Evolutionary conservation across 64 coral and sea anemone genomes (phyloP).

Genomic region (Catalaphyllia jardinei): DNA sequence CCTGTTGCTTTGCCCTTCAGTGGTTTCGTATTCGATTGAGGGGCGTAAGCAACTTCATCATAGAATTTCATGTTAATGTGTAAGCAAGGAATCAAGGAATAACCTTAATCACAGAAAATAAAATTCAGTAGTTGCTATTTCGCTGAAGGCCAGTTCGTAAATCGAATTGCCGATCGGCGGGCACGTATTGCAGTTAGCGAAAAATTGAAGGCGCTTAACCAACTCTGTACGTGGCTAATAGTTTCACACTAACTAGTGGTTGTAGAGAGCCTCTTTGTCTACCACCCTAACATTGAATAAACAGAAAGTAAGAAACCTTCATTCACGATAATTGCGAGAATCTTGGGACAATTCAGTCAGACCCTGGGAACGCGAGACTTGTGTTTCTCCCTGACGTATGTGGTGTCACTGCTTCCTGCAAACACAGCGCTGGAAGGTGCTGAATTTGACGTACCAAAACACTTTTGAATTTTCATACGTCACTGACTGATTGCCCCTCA

Average conservation of each 20-base stretch:
- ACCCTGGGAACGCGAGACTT: no score
- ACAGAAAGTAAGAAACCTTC: background rate
- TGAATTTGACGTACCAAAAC: no score
- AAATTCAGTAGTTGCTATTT: background rate
- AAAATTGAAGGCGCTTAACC: background rate
- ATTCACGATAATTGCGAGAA: background rate
- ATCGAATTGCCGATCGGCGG: background rate
- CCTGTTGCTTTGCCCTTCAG: background rate
- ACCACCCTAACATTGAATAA: background rate
- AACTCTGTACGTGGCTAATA: no score
- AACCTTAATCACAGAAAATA: background rate
- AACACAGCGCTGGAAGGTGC: no score
- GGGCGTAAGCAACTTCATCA: background rate
- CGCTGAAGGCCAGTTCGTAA: background rate
- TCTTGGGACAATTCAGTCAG: background rate
- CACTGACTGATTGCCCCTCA: no score
- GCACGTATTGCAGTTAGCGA: background rate
- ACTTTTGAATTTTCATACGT: no score
- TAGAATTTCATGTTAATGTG: background rate
- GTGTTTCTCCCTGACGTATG: no score
- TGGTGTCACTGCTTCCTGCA: no score
- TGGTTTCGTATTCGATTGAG: background rate
- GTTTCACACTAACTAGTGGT: background rate
- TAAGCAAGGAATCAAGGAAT: background rate
- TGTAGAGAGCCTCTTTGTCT: background rate